Evolutionary conservation across 2,888 invertebrate genomes (phyloP).

Genomic region (Carabus problematicus): DNA sequence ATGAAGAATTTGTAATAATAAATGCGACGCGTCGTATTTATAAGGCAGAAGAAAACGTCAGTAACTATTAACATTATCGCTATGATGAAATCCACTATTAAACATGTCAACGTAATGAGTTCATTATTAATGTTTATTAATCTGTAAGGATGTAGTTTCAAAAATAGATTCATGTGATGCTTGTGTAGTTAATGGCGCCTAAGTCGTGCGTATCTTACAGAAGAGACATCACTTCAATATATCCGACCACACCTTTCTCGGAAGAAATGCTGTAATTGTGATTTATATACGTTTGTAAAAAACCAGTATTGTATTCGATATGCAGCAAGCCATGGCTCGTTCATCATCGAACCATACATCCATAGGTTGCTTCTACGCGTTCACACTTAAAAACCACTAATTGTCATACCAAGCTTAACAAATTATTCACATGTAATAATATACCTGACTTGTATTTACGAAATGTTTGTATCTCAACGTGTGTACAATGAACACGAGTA

Average conservation of each 20-base stretch:
- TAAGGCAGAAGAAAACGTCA: too few relatives aligned
- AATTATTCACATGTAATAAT: slow-evolving; percentile 18
- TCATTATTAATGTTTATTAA: too few relatives aligned
- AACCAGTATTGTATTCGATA: slow-evolving; percentile 1
- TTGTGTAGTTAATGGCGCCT: too few relatives aligned
- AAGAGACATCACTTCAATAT: too few relatives aligned
- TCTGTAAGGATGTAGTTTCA: too few relatives aligned
- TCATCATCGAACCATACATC: neutral
- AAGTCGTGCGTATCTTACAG: too few relatives aligned
- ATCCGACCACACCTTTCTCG: slow-evolving; percentile 3
- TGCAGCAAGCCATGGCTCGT: neutral
- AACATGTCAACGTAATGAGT: too few relatives aligned
- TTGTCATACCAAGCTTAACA: slow-evolving; percentile 9
- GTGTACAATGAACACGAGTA: neutral
- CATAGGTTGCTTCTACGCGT: slow-evolving; percentile 1
- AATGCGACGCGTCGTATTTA: too few relatives aligned
- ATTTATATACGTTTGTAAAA: slow-evolving; percentile 13
- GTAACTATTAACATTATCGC: too few relatives aligned
- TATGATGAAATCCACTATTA: too few relatives aligned
- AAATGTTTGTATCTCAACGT: slow-evolving; percentile 4
- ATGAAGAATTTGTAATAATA: too few relatives aligned
- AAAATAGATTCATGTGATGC: too few relatives aligned
- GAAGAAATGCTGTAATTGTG: slow-evolving; percentile 15
- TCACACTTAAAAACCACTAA: slow-evolving; percentile 18
- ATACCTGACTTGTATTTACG: neutral